Conservation (phyloP, 2,113 vertebrate genomes). For the Pollachius pollachius region DNA sequence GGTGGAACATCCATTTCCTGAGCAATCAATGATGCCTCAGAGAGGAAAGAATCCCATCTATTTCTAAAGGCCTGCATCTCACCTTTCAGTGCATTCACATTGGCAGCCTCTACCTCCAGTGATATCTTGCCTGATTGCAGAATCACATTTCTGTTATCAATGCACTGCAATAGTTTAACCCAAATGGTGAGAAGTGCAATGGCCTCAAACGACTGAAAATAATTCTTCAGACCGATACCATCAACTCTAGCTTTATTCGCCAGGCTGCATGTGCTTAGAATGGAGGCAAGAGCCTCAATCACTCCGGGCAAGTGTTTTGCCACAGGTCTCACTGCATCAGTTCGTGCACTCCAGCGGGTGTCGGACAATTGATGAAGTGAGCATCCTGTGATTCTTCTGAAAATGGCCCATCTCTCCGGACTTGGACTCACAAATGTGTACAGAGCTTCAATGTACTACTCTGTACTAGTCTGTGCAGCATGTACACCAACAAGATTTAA, state of each 20-base stretch:
- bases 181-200: no score
- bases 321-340: slow-evolving; percentile 9
- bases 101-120: slow-evolving; percentile 10
- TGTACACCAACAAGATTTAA: slow-evolving; percentile 1
- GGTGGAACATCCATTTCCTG: slow-evolving; percentile 1
- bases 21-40: slow-evolving; percentile 18
- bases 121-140: neutral
- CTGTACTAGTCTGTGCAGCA: slow-evolving; percentile 19
- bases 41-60: slow-evolving; percentile 17
- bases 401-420: slow-evolving; percentile 4
- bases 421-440: slow-evolving; percentile 14
- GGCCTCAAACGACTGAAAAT: no score
- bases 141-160: no score
- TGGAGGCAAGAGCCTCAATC: neutral
- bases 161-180: no score
- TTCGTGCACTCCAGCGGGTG: slow-evolving; percentile 4
- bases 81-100: slow-evolving; percentile 10
- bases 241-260: no score
- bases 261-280: neutral
- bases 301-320: slow-evolving; percentile 12
- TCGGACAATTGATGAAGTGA: neutral
- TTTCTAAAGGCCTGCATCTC: neutral
- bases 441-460: slow-evolving; percentile 18
- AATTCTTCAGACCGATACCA: no score
- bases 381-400: no score